Evolutionary conservation across 2,113 vertebrate genomes (phyloP).

Genomic region (Chloropsis hardwickii): DNA sequence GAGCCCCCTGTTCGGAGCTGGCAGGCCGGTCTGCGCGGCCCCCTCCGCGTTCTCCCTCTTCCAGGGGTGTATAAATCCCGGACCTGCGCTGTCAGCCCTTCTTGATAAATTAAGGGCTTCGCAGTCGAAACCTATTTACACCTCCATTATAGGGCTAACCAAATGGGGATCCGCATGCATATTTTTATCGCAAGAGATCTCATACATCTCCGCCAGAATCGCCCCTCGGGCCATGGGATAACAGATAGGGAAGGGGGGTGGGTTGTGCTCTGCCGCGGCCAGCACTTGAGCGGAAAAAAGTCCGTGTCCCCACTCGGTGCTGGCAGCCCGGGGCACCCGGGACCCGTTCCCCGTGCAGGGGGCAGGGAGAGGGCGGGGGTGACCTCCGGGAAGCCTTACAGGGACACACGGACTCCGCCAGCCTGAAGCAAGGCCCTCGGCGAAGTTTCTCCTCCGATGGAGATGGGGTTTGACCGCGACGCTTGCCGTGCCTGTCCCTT

Average conservation of each 20-base stretch:
- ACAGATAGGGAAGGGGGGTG: slow-evolving; percentile 37
- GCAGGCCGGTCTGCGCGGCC: neutral
- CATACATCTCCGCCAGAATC: slow-evolving; percentile 80
- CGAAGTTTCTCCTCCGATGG: neutral
- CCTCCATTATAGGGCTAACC: slow-evolving; percentile 78
- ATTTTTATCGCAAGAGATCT: slow-evolving; percentile 79
- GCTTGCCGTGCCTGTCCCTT: neutral
- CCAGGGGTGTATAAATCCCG: neutral
- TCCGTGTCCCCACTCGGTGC: slow-evolving; percentile 69
- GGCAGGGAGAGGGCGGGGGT: neutral
- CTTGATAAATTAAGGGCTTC: slow-evolving; percentile 81
- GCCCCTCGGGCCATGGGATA: slow-evolving; percentile 73
- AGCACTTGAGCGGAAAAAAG: slow-evolving; percentile 67
- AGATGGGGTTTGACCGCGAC: neutral
- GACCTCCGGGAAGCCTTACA: accelerated
- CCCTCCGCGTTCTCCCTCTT: too few relatives aligned
- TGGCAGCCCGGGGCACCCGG: slow-evolving; percentile 61
- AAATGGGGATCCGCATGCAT: slow-evolving; percentile 79
- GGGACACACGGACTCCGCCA: neutral
- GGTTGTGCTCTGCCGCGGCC: slow-evolving; percentile 54
- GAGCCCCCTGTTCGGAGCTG: neutral
- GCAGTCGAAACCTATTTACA: slow-evolving; percentile 83
- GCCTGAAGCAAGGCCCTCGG: neutral
- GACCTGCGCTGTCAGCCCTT: neutral
- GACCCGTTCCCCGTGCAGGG: neutral